These are phyloP conservation scores for Gastrophysa polygoni DNA, from an alignment of 2,888 invertebrate species.

Conservation along the genomic window DNA sequence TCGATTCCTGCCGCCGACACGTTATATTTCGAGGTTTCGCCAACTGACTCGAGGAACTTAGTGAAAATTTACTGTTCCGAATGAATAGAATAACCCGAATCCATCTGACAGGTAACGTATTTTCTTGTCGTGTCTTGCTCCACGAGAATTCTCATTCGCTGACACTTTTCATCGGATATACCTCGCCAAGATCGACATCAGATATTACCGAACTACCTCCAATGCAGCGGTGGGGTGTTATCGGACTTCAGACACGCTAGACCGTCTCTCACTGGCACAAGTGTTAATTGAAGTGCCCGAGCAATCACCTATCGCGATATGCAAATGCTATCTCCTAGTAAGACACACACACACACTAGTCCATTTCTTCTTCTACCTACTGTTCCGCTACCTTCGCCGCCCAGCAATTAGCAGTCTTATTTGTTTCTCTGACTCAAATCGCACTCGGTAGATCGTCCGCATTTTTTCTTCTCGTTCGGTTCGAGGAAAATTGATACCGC, in stretches of 20 bases:
- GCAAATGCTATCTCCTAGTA: constrained; percentile 40
- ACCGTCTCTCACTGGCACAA: constrained; percentile 17
- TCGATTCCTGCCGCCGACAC: constrained; percentile 17
- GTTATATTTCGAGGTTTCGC: constrained; percentile 4
- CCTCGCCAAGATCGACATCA: too few relatives aligned
- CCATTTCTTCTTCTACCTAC: constrained; percentile 15
- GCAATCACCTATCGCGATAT: constrained; percentile 44
- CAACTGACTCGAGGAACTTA: too few relatives aligned
- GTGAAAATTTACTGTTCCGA: too few relatives aligned
- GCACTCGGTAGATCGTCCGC: constrained; percentile 1
- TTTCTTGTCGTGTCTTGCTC: too few relatives aligned
- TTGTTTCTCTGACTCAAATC: constrained; percentile 15
- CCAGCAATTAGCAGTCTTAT: constrained; percentile 14
- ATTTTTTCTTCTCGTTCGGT: constrained; percentile 10
- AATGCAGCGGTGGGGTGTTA: too few relatives aligned
- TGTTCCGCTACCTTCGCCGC: constrained; percentile 12
- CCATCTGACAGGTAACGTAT: too few relatives aligned
- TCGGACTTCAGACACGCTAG: neutral
- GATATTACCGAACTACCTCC: too few relatives aligned
- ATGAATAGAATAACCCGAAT: too few relatives aligned
- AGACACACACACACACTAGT: constrained; percentile 29
- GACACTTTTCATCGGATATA: too few relatives aligned
- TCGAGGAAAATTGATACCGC: constrained; percentile 14
- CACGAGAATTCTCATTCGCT: too few relatives aligned
- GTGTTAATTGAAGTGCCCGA: constrained; percentile 44